Evolutionary conservation across 2,797 vertebrate species (phyloP), one percentile per base, ranked within the genome.

Genomic region (Austrolebias charrua): DNA sequence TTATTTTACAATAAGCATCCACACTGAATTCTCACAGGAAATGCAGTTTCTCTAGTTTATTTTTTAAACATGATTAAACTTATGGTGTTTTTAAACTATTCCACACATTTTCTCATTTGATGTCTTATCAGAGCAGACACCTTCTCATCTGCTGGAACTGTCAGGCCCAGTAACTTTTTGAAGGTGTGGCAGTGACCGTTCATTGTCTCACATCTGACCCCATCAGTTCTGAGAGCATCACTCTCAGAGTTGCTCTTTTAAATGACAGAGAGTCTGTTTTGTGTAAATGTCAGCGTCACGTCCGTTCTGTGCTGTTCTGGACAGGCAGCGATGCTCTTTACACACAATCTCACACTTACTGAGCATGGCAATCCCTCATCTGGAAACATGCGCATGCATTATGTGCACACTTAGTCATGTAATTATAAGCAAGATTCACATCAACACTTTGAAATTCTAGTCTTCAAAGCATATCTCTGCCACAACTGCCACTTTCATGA

Each of bases 221-320:
- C 43, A 68, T 65, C 79, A 49, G 59, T 4, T 77, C 49, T 6
- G 43, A 0, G 9, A 72, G 69, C 66, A 64, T 72, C 61, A 31
- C 60, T 69, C 67, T 71, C 63, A 47, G 16, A 61, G 69, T 47
- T 77, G 78, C 84, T 84, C 78, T 76, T 74, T 80, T 28, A 58
- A 71, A 82, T 73, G 69, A 73, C 45, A 1, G 12, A 46, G 58
- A 66, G 66, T 61, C 50, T 72, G 73, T 71, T 75, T 79, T 63
- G 50, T 82, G 62, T 68, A 86, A 85, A 87, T 87, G 83, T 86
- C 85, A 85, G 66, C 60, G 53, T 8, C 31, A 40, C 66, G 62
- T 81, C 70, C 53, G 65, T 44, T 72, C 66, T 73, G 60, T 79
- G 2, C 2, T 1, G 10, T 12, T 84, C 69, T 67, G 74, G 45